Percentiles rank a stretch among this genome's conserved stretches.
Evolutionary conservation across 2,888 invertebrate species (phyloP).

Genomic region (Amblyjoppa proteus): DNA sequence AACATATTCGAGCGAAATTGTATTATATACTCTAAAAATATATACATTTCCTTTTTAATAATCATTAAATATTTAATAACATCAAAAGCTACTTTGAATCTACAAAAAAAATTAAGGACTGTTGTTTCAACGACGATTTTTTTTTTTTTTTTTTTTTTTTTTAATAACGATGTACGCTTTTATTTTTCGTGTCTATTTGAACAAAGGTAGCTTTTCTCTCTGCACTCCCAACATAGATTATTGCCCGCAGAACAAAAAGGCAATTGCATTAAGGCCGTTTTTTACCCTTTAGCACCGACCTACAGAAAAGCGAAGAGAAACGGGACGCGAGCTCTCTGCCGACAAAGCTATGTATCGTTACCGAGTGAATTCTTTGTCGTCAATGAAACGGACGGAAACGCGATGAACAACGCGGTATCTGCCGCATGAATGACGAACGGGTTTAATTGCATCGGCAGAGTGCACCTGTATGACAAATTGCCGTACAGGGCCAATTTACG

Average conservation of each 20-base stretch:
- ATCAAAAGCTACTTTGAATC: not conserved
- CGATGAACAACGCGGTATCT: not conserved
- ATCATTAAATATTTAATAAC: not conserved
- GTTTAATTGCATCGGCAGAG: slow-evolving; percentile 48
- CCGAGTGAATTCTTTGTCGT: slow-evolving; percentile 24
- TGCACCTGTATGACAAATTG: slow-evolving; percentile 23
- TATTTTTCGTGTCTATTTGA: not conserved
- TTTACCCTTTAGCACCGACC: not conserved
- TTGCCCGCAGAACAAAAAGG: not conserved
- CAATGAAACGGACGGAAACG: slow-evolving; percentile 31
- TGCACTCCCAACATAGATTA: not conserved
- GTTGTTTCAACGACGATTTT: not conserved
- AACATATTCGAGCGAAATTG: no score
- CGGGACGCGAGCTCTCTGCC: not conserved
- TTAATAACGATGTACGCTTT: not conserved
- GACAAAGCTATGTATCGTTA: slow-evolving; percentile 1
- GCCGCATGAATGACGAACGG: slow-evolving; percentile 30
- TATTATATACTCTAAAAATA: not conserved
- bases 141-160: not conserved
- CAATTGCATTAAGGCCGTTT: not conserved
- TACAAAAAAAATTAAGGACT: not conserved
- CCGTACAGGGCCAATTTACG: slow-evolving; percentile 40
- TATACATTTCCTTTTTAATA: not conserved
- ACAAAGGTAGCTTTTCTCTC: not conserved
- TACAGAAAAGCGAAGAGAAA: not conserved